Evolutionary conservation across 2,797 vertebrate genomes (phyloP), one percentile per base, ranked within the genome.

Genomic region (Nothura maculosa): DNA sequence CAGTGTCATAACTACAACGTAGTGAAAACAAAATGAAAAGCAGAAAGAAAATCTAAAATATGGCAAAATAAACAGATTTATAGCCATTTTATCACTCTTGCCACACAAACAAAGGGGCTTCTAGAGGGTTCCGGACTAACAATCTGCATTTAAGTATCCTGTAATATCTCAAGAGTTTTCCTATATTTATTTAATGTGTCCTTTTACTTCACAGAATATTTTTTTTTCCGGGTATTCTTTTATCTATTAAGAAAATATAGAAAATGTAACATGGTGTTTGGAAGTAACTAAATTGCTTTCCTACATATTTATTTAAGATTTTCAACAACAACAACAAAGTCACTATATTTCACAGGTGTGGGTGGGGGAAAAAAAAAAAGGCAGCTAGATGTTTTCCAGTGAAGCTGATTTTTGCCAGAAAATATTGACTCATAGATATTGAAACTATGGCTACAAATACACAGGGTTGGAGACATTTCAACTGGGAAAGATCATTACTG

Each of bases 351-450:
- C 67, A 24, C 30, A 64, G 9, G 6, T 88, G 43, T 61, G 60
- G 28, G 64, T 36, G 69, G 52, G 22, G 18, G 22, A 24, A 48
- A 86, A 91, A 77, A 91, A 77, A 16, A 20, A 38, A 43, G 48
- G 12, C 28, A 81, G 30, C 52, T 81, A 17, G 7, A 5, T 45
- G 81, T 89, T 96, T 82, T 82, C 89, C 82, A 89, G 13, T 7
- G 24, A 45, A 91, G 45, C 10, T 64, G 58, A 52, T 89, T 89
- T 83, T 86, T 75, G 1, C 16, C 64, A 45, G 32, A 81, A 96
- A 84, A 78, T 74, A 94, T 57, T 76, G 81, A 87, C 17, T 52
- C 45, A 80, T 82, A 89, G 60, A 85, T 85, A 94, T 78, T 38
- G 55, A 86, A 93, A 76, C 34, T 21, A 50, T 1, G 3, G 10